phyloP scores from a whole-genome alignment of 2,888 invertebrate species.

The Chrysolina oricalcia region DNA sequence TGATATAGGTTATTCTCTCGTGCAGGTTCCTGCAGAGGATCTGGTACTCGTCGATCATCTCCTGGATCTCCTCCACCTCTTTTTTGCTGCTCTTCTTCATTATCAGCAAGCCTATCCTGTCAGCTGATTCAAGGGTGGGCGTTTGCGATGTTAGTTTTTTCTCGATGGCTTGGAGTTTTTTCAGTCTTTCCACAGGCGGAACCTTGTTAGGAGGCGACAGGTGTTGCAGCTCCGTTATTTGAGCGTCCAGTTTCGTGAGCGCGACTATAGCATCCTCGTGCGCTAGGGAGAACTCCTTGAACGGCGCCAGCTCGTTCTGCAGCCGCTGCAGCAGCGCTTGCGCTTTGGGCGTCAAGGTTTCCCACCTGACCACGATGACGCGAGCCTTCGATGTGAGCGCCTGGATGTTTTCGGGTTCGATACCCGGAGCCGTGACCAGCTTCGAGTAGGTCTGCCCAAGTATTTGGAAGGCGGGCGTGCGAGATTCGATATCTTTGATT shows the following conservation, averaged over 20 bases:
- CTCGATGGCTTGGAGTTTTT: slow-evolving; percentile 75
- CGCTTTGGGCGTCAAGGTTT: slow-evolving; percentile 76
- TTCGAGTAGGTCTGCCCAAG: slow-evolving; percentile 82
- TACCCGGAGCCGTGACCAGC: slow-evolving; percentile 78
- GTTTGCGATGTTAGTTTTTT: slow-evolving; percentile 75
- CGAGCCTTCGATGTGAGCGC: slow-evolving; percentile 77
- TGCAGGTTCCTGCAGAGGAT: slow-evolving; percentile 78
- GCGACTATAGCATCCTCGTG: slow-evolving; percentile 83
- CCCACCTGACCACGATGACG: slow-evolving; percentile 78
- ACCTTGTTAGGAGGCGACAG: slow-evolving; percentile 72
- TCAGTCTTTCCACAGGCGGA: slow-evolving; percentile 69
- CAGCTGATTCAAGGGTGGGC: slow-evolving; percentile 74
- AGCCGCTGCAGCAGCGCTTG: slow-evolving; percentile 76
- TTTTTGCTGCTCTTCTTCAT: slow-evolving; percentile 75
- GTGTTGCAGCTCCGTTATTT: slow-evolving; percentile 81
- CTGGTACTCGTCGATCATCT: slow-evolving; percentile 80
- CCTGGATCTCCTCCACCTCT: slow-evolving; percentile 75
- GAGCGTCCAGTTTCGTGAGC: slow-evolving; percentile 81
- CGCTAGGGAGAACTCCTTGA: slow-evolving; percentile 80
- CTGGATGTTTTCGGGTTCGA: slow-evolving; percentile 81
- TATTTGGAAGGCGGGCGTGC: slow-evolving; percentile 75
- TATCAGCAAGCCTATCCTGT: slow-evolving; percentile 76
- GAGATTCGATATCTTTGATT: slow-evolving; percentile 75
- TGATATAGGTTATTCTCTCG: slow-evolving; percentile 72
- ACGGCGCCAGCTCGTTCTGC: slow-evolving; percentile 76